Evolutionary conservation across 2,797 vertebrate species (phyloP), one percentile per base, ranked within the genome.

Genomic region (Nyctalus aviator): DNA sequence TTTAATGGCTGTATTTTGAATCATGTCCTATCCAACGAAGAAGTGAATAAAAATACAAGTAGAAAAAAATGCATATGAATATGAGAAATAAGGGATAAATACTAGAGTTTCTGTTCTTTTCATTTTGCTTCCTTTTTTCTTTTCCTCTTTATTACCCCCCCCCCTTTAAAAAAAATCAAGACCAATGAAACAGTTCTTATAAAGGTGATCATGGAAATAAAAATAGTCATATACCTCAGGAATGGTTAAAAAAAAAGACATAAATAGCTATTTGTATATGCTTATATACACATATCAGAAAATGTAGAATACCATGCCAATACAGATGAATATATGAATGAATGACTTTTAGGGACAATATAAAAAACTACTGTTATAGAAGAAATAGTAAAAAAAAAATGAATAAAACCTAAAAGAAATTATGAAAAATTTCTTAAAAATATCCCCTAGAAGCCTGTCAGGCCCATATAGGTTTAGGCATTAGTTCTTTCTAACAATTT

Each of bases 1-100:
- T 75, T 78, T 75, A 92, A 76, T 81, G 59, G 15, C 30, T 85
- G 7, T 93, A 84, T 90, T 96, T 93, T 94, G 83, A 91, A 88
- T 88, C 41, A 8, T 71, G 32, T 76, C 18, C 41, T 84, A 46
- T 59, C 4, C n/a, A 91, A 94, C n/a, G 23, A 87, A 94, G 66
- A 94, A 84, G 21, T 57, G n/a, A 59, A 50, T 27, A 30, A 90
- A 83, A 91, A 50, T 21, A 59, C 3, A 77, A 66, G 30, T 27
- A 88, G 32, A 62, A 78, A 50, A 79, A 30, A 66, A n/a, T 62
- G 64, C 41, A 15, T 64, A 32, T 85, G 20, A 85, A 85, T 92
- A 48, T 64, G 15, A 81, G 27, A 64, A 20, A 68, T 78, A 90
- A 69, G 12, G 1, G 1, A 3, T 10, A 55, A 85, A 44, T 23